phyloP scores from a whole-genome alignment of 2,888 invertebrate species.

The Lasioglossum pauxillum region DNA sequence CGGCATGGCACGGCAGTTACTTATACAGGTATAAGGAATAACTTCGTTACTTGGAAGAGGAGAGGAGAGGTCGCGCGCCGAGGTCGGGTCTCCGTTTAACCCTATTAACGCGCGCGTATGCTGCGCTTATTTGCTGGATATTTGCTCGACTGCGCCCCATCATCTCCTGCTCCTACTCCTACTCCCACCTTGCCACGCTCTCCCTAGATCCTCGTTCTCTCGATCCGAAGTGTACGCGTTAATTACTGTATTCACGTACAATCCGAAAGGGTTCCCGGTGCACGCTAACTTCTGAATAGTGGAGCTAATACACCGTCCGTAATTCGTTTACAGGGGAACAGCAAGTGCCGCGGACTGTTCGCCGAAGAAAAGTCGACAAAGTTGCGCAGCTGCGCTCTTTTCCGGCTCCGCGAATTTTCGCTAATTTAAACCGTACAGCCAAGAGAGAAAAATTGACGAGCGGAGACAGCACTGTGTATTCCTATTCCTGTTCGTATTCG shows the following conservation, averaged over 20 bases:
- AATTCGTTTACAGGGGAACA: slow-evolving; percentile 79
- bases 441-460: slow-evolving; percentile 11
- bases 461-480: background rate
- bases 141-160: slow-evolving; percentile 53
- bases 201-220: slow-evolving; percentile 57
- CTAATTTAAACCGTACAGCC: slow-evolving; percentile 15
- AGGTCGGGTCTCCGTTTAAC: slow-evolving; percentile 76
- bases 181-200: slow-evolving; percentile 33
- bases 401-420: slow-evolving; percentile 31
- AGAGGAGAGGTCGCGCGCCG: slow-evolving; percentile 54
- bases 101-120: slow-evolving; percentile 79
- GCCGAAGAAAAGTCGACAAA: slow-evolving; percentile 64
- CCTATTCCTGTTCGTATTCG: too few relatives aligned
- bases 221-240: slow-evolving; percentile 80
- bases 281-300: slow-evolving; percentile 80
- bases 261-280: slow-evolving; percentile 79
- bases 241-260: slow-evolving; percentile 82
- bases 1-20: slow-evolving; percentile 61
- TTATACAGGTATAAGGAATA: slow-evolving; percentile 66
- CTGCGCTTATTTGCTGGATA: slow-evolving; percentile 77
- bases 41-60: slow-evolving; percentile 75
- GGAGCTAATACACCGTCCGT: slow-evolving; percentile 82
- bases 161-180: slow-evolving; percentile 15
- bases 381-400: slow-evolving; percentile 36
- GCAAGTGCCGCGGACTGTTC: slow-evolving; percentile 67